phyloP scores from a whole-genome alignment of 2,797 vertebrate species.

The Argentina silus region DNA sequence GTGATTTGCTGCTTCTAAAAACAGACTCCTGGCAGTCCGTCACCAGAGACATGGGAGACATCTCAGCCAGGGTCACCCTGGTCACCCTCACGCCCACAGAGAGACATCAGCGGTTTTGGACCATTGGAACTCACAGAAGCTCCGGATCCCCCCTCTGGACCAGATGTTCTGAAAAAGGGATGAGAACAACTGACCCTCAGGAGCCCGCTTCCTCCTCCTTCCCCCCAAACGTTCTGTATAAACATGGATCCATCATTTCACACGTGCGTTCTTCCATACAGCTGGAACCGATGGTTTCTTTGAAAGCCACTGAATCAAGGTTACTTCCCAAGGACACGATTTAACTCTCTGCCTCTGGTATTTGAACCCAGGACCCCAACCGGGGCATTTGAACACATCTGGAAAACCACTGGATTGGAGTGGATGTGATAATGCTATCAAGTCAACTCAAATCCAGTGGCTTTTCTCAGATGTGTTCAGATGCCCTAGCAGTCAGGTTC shows the following conservation, averaged over 20 bases:
- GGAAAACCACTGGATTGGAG: too few species aligned
- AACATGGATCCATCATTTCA: constrained; percentile 29
- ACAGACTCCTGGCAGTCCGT: constrained; percentile 10
- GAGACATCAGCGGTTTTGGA: constrained; percentile 8
- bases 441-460: background rate
- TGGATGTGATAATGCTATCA: background rate
- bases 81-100: background rate
- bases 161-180: constrained; percentile 11
- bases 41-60: constrained; percentile 16
- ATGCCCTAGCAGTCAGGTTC: background rate
- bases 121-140: constrained; percentile 1
- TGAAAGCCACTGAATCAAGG: constrained; percentile 13
- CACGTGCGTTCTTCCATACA: constrained; percentile 38
- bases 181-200: constrained; percentile 15
- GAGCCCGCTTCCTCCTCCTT: constrained; percentile 24
- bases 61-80: background rate
- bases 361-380: background rate
- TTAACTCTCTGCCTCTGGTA: background rate
- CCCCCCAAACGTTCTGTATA: constrained; percentile 20
- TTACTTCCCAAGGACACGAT: constrained; percentile 14
- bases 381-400: too few species aligned
- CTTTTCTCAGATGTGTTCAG: background rate
- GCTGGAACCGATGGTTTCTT: constrained; percentile 28
- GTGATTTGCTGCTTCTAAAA: constrained; percentile 6
- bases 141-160: background rate